Conservation (phyloP, 2,113 vertebrate species). For the Pteronura brasiliensis region DNA sequence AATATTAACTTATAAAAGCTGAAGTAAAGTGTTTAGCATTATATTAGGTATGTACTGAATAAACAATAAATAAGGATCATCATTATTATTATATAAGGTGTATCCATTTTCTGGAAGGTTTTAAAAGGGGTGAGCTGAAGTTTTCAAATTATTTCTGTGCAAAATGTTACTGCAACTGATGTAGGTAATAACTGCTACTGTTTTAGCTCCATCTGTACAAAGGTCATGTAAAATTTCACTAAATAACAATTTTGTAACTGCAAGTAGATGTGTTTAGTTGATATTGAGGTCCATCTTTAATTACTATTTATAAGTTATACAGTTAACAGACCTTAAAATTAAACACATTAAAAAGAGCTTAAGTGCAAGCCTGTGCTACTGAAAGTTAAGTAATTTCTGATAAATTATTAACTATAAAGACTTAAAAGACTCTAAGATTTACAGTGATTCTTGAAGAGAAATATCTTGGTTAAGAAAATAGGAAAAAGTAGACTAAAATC, state of each 20-base stretch:
- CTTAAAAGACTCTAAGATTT: background rate
- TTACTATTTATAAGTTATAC: background rate
- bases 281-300: background rate
- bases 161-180: background rate
- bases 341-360: background rate
- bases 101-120: background rate
- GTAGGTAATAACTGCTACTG: background rate
- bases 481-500: background rate
- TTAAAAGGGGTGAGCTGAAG: background rate
- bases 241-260: background rate
- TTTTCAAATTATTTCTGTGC: background rate
- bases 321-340: conserved; percentile 38
- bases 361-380: background rate
- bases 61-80: background rate
- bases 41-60: background rate
- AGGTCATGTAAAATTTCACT: background rate
- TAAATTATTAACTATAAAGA: background rate
- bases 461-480: background rate
- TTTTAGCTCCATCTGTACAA: background rate
- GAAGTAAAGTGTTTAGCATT: background rate
- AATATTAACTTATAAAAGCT: background rate
- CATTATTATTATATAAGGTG: background rate
- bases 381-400: background rate
- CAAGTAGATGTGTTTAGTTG: background rate
- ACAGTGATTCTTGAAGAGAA: background rate